These are phyloP conservation scores for Phyto melanocephala DNA, from an alignment of 2,888 invertebrate genomes.

Conservation along the genomic window DNA sequence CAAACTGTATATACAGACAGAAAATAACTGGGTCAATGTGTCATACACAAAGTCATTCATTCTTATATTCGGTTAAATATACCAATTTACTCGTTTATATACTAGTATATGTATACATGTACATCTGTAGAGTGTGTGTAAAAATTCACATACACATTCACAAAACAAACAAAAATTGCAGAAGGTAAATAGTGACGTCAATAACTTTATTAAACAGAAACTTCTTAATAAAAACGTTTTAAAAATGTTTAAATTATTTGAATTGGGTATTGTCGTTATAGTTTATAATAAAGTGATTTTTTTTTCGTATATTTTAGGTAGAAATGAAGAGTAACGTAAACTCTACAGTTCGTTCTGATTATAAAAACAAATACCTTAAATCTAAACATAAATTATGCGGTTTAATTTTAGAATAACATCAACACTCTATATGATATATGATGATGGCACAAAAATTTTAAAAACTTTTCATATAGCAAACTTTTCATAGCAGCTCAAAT, in stretches of 20 bases:
- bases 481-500: too few relatives aligned
- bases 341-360: too few relatives aligned
- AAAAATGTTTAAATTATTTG: not conserved
- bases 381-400: too few relatives aligned
- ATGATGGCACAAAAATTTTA: too few relatives aligned
- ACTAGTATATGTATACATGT: conserved; percentile 3
- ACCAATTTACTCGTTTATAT: too few relatives aligned
- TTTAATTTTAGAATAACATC: too few relatives aligned
- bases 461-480: too few relatives aligned
- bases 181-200: conserved; percentile 77
- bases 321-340: too few relatives aligned
- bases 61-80: conserved; percentile 6
- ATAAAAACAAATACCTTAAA: too few relatives aligned
- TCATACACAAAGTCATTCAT: conserved; percentile 46
- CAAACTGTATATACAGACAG: conserved; percentile 20
- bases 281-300: too few relatives aligned
- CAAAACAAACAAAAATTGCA: conserved; percentile 25
- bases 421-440: too few relatives aligned
- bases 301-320: too few relatives aligned
- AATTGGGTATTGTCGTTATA: not conserved
- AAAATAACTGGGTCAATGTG: conserved; percentile 62
- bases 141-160: conserved; percentile 66
- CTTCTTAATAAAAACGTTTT: not conserved
- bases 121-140: conserved; percentile 47
- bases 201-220: conserved; percentile 31